phyloP scores from a whole-genome alignment of 2,113 vertebrate genomes.

The Drymodes brunneopygia region DNA sequence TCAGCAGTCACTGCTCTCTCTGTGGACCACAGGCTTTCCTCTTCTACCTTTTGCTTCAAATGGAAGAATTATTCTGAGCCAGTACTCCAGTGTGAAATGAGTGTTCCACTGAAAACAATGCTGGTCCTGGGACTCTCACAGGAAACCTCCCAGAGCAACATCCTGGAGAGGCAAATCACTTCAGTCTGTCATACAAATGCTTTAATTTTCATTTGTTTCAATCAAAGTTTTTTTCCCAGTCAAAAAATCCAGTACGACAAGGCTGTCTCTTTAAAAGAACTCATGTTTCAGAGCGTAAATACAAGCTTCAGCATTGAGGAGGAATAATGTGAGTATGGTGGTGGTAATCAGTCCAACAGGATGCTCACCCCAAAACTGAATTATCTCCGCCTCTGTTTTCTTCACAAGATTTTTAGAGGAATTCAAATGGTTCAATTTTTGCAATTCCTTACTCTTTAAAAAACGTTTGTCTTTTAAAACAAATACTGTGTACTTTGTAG shows the following conservation, averaged over 20 bases:
- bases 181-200: neutral
- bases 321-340: neutral
- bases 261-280: neutral
- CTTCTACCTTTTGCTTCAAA: neutral
- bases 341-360: neutral
- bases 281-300: neutral
- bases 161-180: neutral
- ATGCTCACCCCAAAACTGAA: neutral
- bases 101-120: neutral
- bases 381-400: neutral
- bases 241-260: neutral
- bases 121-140: neutral
- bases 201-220: neutral
- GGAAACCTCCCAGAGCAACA: neutral
- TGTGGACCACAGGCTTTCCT: neutral
- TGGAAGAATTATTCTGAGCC: neutral
- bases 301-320: neutral
- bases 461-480: neutral
- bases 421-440: neutral
- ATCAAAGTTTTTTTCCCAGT: neutral
- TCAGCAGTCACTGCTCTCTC: neutral
- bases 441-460: neutral
- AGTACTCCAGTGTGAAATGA: neutral
- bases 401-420: neutral
- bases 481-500: neutral